Base-by-base conservation (phyloP, 2,888 invertebrate genomes). In the Dryobotodes eremita region DNA sequence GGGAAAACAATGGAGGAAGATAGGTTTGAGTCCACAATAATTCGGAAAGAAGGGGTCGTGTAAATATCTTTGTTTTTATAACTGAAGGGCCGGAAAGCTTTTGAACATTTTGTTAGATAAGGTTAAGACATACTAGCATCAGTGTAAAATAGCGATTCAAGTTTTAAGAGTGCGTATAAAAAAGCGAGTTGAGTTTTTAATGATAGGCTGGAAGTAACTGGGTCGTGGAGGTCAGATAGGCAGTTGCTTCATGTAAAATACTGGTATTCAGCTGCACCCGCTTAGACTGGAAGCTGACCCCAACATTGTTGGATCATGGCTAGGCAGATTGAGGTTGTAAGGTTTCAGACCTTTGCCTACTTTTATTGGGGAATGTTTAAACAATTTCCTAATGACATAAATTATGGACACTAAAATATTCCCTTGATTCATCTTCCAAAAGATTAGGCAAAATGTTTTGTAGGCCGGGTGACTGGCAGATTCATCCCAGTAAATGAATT, bases 401-500 rank as follows among this genome's bases (percentile, higher is more conserved):
- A 46, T 72, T 46, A 61, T 36, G 59, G 59, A 48, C 46, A 48
- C 23, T 42, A 36, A 55, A 70, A 78, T 77, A 68, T 55, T 55
- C 42, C 53, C 48, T 57, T 68, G 72, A 84, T 84, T 80, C 74
- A 79, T 86, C 77, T 86, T 72, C 83, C 77, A 57, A 77, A 75
- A 89, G 80, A 89, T 84, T 83, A 87, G 71, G 75, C 71, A 81
- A 71, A 83, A 66, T 77, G 79, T 79, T 85, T 80, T 80, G 79
- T 55, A 65, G 64, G 70, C 71, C 73, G 61, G 31, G 71, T 89
- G 87, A 89, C 87, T 89, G 70, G 87, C 83, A 76, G 75, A 80
- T 81, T 81, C 83, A 57, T 79, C 77, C 74, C 80, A 72, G 77
- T 76, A 79, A 89, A 89, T 82, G 86, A 89, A 84, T 87, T 89